Percentiles rank a stretch among this genome's conserved stretches.
Evolutionary conservation across 2,888 invertebrate genomes (phyloP).

Genomic region (Torymus auratus): DNA sequence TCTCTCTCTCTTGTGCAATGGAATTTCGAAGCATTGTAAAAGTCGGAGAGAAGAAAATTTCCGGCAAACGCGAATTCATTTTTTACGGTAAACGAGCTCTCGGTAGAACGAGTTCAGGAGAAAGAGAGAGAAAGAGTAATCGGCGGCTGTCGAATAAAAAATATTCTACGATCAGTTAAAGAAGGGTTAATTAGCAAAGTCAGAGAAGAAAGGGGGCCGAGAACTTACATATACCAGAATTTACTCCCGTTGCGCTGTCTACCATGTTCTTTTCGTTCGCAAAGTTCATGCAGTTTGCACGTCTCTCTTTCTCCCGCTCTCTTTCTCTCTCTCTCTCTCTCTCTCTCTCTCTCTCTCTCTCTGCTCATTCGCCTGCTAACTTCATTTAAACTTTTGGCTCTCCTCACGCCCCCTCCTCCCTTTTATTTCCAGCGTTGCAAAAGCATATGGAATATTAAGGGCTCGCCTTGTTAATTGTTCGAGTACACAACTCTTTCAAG

Average conservation of each 20-base stretch:
- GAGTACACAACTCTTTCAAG: constrained; percentile 6
- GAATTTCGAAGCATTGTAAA: constrained; percentile 3
- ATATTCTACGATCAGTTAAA: constrained; percentile 48
- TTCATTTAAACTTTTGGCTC: constrained; percentile 51
- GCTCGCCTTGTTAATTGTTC: constrained; percentile 45
- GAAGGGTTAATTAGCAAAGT: constrained; percentile 56
- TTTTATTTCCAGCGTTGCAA: constrained; percentile 49
- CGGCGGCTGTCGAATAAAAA: constrained; percentile 58
- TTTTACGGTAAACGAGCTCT: neutral
- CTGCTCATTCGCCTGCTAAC: constrained; percentile 42
- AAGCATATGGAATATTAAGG: constrained; percentile 40
- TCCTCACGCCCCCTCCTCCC: neutral
- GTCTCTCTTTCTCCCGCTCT: constrained; percentile 2
- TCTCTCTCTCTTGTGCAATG: neutral
- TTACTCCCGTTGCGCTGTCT: constrained; percentile 12
- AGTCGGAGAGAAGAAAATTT: neutral
- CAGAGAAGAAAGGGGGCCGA: constrained; percentile 58
- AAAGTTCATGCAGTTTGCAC: constrained; percentile 55
- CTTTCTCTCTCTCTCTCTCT: neutral
- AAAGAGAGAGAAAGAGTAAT: constrained; percentile 54
- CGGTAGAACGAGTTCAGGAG: constrained; percentile 11
- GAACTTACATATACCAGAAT: constrained; percentile 47
- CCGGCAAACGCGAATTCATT: neutral
- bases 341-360: neutral
- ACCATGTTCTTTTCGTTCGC: constrained; percentile 38